Conservation (phyloP, 2,888 invertebrate genomes). For the Invenusta paracnida region DNA sequence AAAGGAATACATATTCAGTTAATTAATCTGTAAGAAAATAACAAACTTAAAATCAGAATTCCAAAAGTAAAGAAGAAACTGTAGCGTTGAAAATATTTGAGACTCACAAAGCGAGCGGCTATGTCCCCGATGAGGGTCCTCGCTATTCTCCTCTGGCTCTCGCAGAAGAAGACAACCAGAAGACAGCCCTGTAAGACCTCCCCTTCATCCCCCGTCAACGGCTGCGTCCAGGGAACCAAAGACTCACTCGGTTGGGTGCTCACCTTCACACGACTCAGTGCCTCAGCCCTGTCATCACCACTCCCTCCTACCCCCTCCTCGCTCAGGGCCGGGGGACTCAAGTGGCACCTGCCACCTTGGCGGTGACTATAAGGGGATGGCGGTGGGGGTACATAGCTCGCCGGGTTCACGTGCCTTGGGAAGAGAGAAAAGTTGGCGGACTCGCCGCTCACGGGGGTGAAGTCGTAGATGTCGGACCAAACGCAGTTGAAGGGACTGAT, state of each 20-base stretch:
- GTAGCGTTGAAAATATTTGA: no score
- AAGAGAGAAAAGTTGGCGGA: slow-evolving; percentile 54
- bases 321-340: neutral
- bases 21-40: no score
- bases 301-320: neutral
- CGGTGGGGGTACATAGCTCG: neutral
- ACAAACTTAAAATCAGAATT: no score
- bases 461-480: slow-evolving; percentile 65
- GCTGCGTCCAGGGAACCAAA: neutral
- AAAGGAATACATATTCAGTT: no score
- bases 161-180: neutral
- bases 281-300: neutral
- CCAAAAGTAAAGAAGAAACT: no score
- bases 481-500: slow-evolving; percentile 64
- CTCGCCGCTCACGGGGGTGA: slow-evolving; percentile 62
- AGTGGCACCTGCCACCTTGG: neutral
- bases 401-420: slow-evolving; percentile 42
- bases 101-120: neutral
- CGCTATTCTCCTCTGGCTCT: neutral
- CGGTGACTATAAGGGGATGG: neutral
- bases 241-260: neutral
- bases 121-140: neutral
- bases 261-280: neutral
- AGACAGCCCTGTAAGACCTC: neutral
- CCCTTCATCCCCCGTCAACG: neutral